Base-by-base conservation (phyloP, 1,140 invertebrate genomes). In the roundworm (Caenorhabditis elegans) region DNA sequence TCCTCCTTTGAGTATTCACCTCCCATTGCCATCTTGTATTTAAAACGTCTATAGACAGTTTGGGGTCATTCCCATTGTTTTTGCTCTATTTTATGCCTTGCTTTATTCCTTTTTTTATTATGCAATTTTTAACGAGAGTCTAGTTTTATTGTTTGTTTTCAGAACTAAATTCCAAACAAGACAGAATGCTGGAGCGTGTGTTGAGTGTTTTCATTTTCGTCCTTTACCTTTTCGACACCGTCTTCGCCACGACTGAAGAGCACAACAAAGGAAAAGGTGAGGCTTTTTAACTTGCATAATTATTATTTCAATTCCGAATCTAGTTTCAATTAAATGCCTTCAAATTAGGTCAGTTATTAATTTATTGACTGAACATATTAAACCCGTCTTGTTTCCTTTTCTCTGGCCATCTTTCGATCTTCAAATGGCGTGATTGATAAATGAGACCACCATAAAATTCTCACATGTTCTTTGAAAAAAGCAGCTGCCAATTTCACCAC, bases 251-350 rank as follows among this genome's bases (percentile, higher is more conserved):
- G 15, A 65, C 17, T n/a, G 78, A 79, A 43, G 34, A 60, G 34
- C 78, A 79, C 48, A 79, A 79, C 31, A 79, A 79, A 13, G 78
- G 78, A 79, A 79, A 49, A 34, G 78, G 78, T 79, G 11, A 47
- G 78, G 65, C 2, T 43, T 3, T 70, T 53, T 53, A 53, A n/a
- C 15, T 17, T n/a, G n/a, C n/a, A 48, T n/a, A 17, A n/a, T 6
- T 2, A 55, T 26, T 26, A 26, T 24, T 55, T 15, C 24, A 28
- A 55, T 0, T 17, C 17, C 4, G 19, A 55, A 55, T 15, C 15
- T 17, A 55, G 15, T 55, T 26, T 13, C 0, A 8, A 19, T 17
- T 28, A 19, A 10, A 2, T n/a, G 2, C 22, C 19, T 11, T 13
- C 34, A n/a, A n/a, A 17, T 4, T 70, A 70, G 60, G 60, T 70